Evolutionary conservation across 2,888 invertebrate species (phyloP).

Genomic region (Tethea ocularis): DNA sequence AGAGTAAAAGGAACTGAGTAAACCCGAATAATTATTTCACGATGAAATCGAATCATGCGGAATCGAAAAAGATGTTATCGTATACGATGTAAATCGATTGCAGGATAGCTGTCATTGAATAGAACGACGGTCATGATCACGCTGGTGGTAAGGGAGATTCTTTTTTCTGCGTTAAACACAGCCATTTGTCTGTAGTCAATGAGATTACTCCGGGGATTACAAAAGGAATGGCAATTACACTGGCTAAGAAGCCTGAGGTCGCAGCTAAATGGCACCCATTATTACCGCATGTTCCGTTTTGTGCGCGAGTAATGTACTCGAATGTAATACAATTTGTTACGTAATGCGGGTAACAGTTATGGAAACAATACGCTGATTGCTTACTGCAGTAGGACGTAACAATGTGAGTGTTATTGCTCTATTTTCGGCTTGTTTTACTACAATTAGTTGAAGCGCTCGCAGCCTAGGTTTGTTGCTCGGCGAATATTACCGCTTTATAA

Average conservation of each 20-base stretch:
- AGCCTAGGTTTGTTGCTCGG: slow-evolving; percentile 17
- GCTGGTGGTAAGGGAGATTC: slow-evolving; percentile 32
- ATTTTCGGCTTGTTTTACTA: slow-evolving; percentile 52
- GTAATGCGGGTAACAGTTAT: slow-evolving; percentile 59
- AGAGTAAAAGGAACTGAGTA: neutral
- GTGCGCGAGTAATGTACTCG: slow-evolving; percentile 37
- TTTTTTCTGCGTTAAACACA: slow-evolving; percentile 45
- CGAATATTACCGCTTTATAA: slow-evolving; percentile 35
- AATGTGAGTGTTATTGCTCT: slow-evolving; percentile 55
- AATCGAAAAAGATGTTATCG: slow-evolving; percentile 5
- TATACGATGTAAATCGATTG: slow-evolving; percentile 1
- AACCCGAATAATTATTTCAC: neutral
- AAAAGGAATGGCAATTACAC: slow-evolving; percentile 47
- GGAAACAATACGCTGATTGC: slow-evolving; percentile 65
- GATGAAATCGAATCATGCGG: slow-evolving; percentile 11
- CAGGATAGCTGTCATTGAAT: slow-evolving; percentile 11
- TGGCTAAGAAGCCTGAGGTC: slow-evolving; percentile 44
- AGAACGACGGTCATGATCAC: slow-evolving; percentile 30
- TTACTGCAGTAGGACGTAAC: slow-evolving; percentile 49
- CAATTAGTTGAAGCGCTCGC: slow-evolving; percentile 40
- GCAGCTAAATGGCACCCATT: slow-evolving; percentile 53
- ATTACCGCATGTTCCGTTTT: slow-evolving; percentile 41
- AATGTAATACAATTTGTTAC: slow-evolving; percentile 56
- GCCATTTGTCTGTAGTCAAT: slow-evolving; percentile 52
- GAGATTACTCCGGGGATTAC: slow-evolving; percentile 56